These are phyloP conservation scores for Syritta pipiens DNA, from an alignment of 2,888 invertebrate genomes.

Conservation along the genomic window DNA sequence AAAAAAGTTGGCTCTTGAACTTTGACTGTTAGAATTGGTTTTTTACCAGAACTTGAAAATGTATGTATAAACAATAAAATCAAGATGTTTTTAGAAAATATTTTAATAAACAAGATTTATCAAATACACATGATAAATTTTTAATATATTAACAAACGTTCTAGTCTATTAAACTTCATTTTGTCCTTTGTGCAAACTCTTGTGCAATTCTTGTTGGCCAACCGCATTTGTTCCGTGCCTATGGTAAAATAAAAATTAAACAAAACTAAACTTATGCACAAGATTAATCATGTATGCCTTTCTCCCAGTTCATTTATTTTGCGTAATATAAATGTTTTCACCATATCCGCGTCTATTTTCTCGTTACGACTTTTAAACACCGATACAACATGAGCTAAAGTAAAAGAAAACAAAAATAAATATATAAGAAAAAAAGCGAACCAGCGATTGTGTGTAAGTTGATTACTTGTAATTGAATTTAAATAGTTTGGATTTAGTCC, in stretches of 20 bases:
- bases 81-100: no score
- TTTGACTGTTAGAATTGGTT: no score
- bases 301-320: conserved; percentile 71
- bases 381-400: conserved; percentile 77
- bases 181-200: not conserved
- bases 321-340: conserved; percentile 74
- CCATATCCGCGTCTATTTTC: conserved; percentile 71
- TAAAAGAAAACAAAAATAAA: conserved; percentile 50
- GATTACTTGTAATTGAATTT: conserved; percentile 77
- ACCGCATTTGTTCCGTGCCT: not conserved
- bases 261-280: not conserved
- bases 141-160: no score
- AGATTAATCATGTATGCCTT: not conserved
- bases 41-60: no score
- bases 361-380: conserved; percentile 76
- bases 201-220: not conserved
- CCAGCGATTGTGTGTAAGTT: not conserved
- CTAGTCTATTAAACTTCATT: not conserved
- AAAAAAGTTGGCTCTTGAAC: no score
- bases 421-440: not conserved
- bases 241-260: not conserved
- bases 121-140: no score
- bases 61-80: no score
- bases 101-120: no score
- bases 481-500: conserved; percentile 73